Percentiles rank a stretch among this genome's conserved stretches.
phyloP scores from a whole-genome alignment of 2,797 vertebrate species.

The Hylomyscus alleni region DNA sequence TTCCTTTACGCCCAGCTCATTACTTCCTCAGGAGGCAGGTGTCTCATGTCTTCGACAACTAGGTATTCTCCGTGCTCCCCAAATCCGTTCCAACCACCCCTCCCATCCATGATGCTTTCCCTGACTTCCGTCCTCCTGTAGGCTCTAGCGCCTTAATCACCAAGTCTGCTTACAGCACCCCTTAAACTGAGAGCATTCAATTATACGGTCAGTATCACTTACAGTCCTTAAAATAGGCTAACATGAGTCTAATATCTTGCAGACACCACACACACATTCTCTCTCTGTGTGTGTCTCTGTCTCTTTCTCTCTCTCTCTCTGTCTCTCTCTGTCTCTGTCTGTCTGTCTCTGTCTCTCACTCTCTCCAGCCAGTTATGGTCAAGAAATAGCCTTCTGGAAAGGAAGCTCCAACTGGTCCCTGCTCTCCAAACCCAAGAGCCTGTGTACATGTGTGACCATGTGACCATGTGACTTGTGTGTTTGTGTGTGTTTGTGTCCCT shows the following conservation, averaged over 20 bases:
- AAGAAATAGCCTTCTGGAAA: slow-evolving; percentile 2
- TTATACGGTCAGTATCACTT: neutral
- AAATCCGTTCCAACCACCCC: neutral
- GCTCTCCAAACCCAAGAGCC: neutral
- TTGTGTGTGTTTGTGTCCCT: neutral
- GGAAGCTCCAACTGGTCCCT: neutral
- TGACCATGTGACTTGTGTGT: neutral
- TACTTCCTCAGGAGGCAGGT: neutral
- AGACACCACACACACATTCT: neutral
- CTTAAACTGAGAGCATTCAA: neutral
- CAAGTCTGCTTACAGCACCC: neutral
- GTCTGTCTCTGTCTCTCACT: too few relatives aligned
- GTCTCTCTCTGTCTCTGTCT: too few relatives aligned
- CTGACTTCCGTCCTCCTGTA: neutral
- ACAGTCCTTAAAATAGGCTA: neutral
- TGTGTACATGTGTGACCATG: neutral
- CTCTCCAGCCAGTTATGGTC: neutral
- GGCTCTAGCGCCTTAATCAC: neutral
- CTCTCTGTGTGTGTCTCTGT: too few relatives aligned
- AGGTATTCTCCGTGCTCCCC: neutral
- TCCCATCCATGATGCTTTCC: neutral
- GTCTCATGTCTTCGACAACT: neutral
- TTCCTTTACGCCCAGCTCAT: neutral
- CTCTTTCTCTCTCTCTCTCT: too few relatives aligned
- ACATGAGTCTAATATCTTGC: neutral